Evolutionary conservation across 2,113 vertebrate genomes (phyloP).

Genomic region (Coptodon bakossiorum): DNA sequence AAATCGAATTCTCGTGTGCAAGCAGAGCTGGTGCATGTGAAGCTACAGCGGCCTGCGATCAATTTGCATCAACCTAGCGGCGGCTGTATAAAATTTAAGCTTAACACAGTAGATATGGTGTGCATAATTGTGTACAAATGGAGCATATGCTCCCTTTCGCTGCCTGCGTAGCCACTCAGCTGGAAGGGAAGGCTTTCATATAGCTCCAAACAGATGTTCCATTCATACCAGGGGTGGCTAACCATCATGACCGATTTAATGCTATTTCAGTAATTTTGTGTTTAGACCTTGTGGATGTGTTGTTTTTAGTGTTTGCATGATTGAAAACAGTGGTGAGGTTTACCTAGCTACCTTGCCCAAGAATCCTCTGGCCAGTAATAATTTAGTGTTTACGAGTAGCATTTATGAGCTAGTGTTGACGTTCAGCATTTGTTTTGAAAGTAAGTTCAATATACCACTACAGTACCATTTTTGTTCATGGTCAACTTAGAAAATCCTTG

Average conservation of each 20-base stretch:
- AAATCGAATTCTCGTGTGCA: neutral
- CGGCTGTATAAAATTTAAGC: neutral
- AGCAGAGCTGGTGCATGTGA: neutral
- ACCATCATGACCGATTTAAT: neutral
- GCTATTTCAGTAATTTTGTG: neutral
- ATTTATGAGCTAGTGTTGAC: neutral
- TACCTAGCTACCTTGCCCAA: neutral
- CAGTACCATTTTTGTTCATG: neutral
- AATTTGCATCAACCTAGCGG: neutral
- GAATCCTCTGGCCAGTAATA: neutral
- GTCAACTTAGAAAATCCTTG: neutral
- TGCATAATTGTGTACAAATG: neutral
- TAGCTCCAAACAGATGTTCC: neutral
- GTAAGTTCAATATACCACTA: neutral
- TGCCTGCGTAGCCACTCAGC: neutral
- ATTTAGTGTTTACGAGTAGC: neutral
- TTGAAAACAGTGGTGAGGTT: neutral
- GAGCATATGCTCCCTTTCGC: neutral
- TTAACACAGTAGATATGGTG: neutral
- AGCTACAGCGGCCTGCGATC: neutral
- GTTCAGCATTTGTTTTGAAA: neutral
- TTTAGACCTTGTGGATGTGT: neutral
- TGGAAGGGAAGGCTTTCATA: neutral
- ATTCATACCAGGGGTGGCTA: neutral
- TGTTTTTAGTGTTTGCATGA: neutral